Base-by-base conservation (phyloP, 2,113 vertebrate genomes). In the Gnathonemus longibarbis region DNA sequence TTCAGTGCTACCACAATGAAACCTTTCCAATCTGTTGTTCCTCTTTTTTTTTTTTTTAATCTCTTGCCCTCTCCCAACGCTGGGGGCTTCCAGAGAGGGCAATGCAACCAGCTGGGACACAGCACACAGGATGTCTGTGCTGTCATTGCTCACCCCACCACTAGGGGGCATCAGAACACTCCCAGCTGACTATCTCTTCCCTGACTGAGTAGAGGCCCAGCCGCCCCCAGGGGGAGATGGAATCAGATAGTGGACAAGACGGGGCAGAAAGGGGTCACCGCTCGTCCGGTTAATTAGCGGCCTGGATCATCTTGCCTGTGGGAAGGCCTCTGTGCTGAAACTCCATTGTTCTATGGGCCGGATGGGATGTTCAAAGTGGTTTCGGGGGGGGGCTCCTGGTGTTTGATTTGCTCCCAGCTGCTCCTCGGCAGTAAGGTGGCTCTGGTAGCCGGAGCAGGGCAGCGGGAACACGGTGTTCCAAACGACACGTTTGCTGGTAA, bases 171-270 rank as follows among this genome's bases (percentile, higher is more conserved):
- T 91, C 80, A 58, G 66, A 77, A 52, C 89, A 56, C 74, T 89
- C 88, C 49, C 21, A 39, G 15, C 70, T 39, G 13, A 77, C 13
- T 77, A 17, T 15, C 31, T 74, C 31, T 74, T 35, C 11, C 35
- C 13, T 74, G 70, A 35, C 70, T 88, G 84, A 35, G 13, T 21
- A 39, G 77, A 46, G 49, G 56, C 46, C 50, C 45, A 13, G 19
- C 52, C 50, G 56, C 58, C 70, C 48, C 39, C 52, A 92, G 95
- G 93, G 62, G 91, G 94, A 94, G 94, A 93, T 94, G 94, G 90
- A 91, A 91, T 62, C 77, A 91, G 91, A 87, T 90, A 89, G 92
- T 94, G 91, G 89, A 90, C 80, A 7, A 46, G 80, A 77, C 39
- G 80, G 80, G 39, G 80, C 80, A 84, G 45, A 84, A 46, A 84